Evolutionary conservation across 2,888 invertebrate species (phyloP).

Genomic region (Epinotia ramella): DNA sequence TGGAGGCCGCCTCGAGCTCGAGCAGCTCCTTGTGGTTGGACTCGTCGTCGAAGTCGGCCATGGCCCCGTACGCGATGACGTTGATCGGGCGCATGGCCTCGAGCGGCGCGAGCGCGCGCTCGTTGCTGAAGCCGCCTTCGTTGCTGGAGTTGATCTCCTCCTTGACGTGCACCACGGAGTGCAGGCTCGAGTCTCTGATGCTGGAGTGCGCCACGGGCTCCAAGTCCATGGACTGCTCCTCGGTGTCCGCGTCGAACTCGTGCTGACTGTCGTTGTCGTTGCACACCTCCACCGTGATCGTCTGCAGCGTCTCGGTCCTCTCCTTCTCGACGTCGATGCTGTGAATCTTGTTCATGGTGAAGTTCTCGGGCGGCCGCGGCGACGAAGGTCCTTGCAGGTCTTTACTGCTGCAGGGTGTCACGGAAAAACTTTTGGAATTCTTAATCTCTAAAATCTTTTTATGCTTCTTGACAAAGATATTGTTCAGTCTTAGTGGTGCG

Average conservation of each 20-base stretch:
- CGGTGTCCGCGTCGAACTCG: constrained; percentile 72
- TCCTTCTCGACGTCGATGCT: constrained; percentile 56
- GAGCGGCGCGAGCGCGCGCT: constrained; percentile 61
- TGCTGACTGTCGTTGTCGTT: constrained; percentile 59
- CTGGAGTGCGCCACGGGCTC: constrained; percentile 66
- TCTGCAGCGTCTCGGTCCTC: constrained; percentile 60
- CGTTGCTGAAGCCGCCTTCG: constrained; percentile 69
- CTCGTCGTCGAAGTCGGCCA: constrained; percentile 75
- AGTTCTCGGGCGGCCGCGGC: constrained; percentile 66
- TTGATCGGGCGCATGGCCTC: constrained; percentile 76
- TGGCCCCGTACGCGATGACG: constrained; percentile 73
- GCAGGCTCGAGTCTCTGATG: constrained; percentile 57
- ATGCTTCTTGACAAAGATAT: constrained; percentile 77
- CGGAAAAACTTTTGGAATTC: constrained; percentile 63
- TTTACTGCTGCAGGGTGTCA: constrained; percentile 46
- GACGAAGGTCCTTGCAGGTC: constrained; percentile 62
- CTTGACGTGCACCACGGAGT: constrained; percentile 67
- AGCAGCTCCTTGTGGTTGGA: constrained; percentile 74
- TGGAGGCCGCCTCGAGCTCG: constrained; percentile 73
- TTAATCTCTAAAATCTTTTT: constrained; percentile 80
- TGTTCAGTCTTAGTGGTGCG: constrained; percentile 71
- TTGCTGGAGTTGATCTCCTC: constrained; percentile 75
- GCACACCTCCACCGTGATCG: constrained; percentile 70
- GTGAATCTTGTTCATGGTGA: constrained; percentile 66
- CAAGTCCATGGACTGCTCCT: constrained; percentile 75